These are phyloP conservation scores for Neoascia interrupta DNA, from an alignment of 2,888 invertebrate species.

Conservation along the genomic window DNA sequence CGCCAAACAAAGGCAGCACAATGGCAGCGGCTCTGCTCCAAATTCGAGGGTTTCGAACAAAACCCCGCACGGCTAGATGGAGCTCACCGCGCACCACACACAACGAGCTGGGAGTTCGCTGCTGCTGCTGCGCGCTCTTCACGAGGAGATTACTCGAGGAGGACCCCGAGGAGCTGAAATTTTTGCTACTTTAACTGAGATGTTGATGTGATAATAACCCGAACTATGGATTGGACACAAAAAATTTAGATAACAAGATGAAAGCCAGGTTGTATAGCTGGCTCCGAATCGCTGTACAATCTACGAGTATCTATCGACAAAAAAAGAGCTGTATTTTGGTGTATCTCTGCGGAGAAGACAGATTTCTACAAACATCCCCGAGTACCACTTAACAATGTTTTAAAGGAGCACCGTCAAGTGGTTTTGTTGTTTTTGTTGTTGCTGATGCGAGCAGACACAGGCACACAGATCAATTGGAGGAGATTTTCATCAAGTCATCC, in stretches of 20 bases:
- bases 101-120: too few species aligned
- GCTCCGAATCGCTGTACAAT: too few species aligned
- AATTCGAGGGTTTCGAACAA: conserved; percentile 55
- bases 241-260: conserved; percentile 27
- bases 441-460: not conserved
- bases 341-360: conserved; percentile 37
- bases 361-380: conserved; percentile 69
- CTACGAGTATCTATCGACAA: conserved; percentile 30
- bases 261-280: conserved; percentile 11
- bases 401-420: conserved; percentile 62
- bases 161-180: conserved; percentile 51
- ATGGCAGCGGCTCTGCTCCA: conserved; percentile 25
- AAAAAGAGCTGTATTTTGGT: conserved; percentile 13
- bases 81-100: not conserved
- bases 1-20: conserved; percentile 10
- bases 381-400: conserved; percentile 68
- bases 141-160: conserved; percentile 35
- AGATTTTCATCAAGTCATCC: conserved; percentile 67
- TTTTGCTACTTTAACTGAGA: conserved; percentile 67
- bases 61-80: conserved; percentile 4
- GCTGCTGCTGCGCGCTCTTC: conserved; percentile 23
- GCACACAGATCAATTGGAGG: conserved; percentile 10
- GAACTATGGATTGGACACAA: conserved; percentile 28
- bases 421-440: conserved; percentile 12
- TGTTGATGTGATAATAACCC: conserved; percentile 68